phyloP scores from a whole-genome alignment of 2,113 vertebrate species.

The Leucopsar rothschildi region DNA sequence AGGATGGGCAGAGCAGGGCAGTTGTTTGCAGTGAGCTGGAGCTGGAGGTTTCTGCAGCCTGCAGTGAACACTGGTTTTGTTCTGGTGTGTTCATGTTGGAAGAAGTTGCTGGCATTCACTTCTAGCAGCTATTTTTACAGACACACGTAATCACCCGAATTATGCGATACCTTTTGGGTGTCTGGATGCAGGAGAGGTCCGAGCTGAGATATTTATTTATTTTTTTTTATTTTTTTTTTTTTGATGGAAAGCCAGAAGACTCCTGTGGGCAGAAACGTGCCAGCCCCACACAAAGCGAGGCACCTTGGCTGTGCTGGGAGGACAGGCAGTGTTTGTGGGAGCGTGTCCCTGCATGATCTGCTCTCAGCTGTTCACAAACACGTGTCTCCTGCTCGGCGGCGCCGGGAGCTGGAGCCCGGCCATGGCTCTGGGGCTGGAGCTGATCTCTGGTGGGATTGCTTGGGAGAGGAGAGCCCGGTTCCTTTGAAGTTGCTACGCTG shows the following conservation, averaged over 20 bases:
- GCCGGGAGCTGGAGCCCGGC: neutral
- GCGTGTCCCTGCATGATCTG: conserved; percentile 2
- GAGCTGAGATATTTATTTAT: neutral
- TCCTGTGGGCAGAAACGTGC: fast-evolving
- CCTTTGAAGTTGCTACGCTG: conserved; percentile 19
- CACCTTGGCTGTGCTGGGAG: neutral
- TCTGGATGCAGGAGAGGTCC: neutral
- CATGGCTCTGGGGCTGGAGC: conserved; percentile 29
- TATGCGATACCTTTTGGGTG: neutral
- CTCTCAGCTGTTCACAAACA: neutral
- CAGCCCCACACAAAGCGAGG: neutral
- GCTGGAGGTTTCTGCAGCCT: neutral
- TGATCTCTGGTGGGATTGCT: conserved; percentile 13
- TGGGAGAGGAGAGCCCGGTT: neutral
- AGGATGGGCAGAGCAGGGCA: neutral
- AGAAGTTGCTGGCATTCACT: neutral
- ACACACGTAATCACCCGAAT: neutral
- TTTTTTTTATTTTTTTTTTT: neutral
- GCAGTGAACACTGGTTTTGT: neutral
- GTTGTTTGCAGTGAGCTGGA: neutral
- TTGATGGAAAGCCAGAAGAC: neutral
- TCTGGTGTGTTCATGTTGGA: neutral
- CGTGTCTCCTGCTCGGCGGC: neutral
- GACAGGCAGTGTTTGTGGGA: neutral
- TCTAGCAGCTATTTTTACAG: conserved; percentile 32